Conservation (phyloP, 2,888 invertebrate genomes). For the Nipponacmea schrenckii region DNA sequence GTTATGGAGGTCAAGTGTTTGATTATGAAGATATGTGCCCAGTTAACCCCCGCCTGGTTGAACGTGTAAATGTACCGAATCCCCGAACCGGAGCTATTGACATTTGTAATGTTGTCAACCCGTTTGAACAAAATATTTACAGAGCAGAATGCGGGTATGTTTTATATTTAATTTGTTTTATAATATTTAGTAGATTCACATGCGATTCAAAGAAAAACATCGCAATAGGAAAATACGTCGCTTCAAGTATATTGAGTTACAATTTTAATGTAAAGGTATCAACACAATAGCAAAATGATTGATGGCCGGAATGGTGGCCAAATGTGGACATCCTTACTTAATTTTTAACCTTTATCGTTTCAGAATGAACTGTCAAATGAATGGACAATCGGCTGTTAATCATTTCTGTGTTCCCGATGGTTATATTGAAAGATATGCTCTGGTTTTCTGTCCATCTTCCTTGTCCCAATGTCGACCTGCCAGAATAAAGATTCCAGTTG, state of each 20-base stretch:
- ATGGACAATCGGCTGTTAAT: constrained; percentile 11
- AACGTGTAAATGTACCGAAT: constrained; percentile 18
- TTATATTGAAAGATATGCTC: constrained; percentile 18
- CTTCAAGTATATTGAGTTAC: too few relatives aligned
- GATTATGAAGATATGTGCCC: constrained; percentile 23
- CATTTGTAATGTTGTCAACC: constrained; percentile 27
- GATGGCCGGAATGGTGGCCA: too few relatives aligned
- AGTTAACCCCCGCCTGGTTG: constrained; percentile 10
- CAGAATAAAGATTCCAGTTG: constrained; percentile 24
- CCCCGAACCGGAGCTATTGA: constrained; percentile 12
- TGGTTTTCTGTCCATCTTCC: constrained; percentile 28
- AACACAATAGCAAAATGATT: too few relatives aligned
- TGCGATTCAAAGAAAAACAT: too few relatives aligned
- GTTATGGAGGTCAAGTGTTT: too few relatives aligned
- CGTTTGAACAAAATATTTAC: constrained; percentile 19
- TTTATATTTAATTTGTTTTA: not conserved
- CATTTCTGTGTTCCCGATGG: constrained; percentile 31
- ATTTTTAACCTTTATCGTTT: not conserved
- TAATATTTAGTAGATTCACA: too few relatives aligned
- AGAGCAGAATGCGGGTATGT: constrained; percentile 23
- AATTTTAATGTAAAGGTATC: too few relatives aligned
- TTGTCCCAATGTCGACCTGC: constrained; percentile 21
- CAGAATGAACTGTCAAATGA: constrained; percentile 17
- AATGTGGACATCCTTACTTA: too few relatives aligned
- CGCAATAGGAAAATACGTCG: too few relatives aligned